phyloP scores from a whole-genome alignment of 1,140 invertebrate species.

The Macrostomum lignano region DNA sequence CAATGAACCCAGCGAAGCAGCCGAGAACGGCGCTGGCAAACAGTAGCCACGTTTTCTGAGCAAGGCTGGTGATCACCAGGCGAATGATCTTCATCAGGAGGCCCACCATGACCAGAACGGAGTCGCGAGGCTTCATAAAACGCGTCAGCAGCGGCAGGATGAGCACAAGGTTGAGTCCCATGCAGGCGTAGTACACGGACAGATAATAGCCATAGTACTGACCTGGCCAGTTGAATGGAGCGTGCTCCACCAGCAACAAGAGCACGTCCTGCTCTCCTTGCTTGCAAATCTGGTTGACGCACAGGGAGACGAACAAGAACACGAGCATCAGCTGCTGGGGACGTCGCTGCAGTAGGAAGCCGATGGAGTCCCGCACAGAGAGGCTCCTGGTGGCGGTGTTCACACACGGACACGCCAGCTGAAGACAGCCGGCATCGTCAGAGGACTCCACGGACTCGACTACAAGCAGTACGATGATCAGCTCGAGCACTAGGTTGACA shows the following conservation, averaged over 20 bases:
- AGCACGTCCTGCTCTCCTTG: conserved; percentile 21
- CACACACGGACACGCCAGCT: neutral
- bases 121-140: conserved; percentile 12
- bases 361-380: neutral
- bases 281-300: conserved; percentile 15
- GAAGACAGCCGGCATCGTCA: conserved; percentile 6
- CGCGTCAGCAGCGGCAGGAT: conserved; percentile 16
- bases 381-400: neutral
- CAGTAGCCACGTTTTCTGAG: conserved; percentile 17
- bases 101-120: conserved; percentile 14
- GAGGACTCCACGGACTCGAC: neutral
- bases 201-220: conserved; percentile 22
- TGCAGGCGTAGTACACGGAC: conserved; percentile 19
- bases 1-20: conserved; percentile 14
- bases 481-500: conserved; percentile 11
- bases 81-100: conserved; percentile 14
- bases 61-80: conserved; percentile 14
- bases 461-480: conserved; percentile 10
- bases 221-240: conserved; percentile 17
- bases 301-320: conserved; percentile 9
- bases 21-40: conserved; percentile 16
- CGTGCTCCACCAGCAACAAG: conserved; percentile 14
- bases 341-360: no score
- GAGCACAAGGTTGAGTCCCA: conserved; percentile 16
- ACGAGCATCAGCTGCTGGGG: no score